phyloP scores from a whole-genome alignment of 1,140 invertebrate species.

The Halesus radiatus region DNA sequence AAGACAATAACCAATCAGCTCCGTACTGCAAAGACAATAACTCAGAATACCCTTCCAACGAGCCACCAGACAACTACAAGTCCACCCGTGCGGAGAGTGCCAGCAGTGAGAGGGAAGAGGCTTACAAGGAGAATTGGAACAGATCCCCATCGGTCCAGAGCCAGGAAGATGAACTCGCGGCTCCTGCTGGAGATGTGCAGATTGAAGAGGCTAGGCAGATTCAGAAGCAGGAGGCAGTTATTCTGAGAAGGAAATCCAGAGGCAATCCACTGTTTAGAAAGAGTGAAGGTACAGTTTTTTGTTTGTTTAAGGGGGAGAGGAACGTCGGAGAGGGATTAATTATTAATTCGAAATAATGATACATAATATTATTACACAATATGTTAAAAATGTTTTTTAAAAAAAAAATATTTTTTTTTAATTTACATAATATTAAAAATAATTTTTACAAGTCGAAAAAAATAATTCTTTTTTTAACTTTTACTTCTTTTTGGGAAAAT shows the following conservation, averaged over 20 bases:
- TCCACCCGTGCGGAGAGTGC: conserved; percentile 25
- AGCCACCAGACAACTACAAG: conserved; percentile 62
- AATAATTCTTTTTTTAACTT: too few relatives aligned
- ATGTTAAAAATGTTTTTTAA: too few relatives aligned
- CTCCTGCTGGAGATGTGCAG: conserved; percentile 39
- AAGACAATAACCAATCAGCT: conserved; percentile 60
- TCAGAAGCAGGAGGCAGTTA: conserved; percentile 71
- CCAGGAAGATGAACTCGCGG: conserved; percentile 54
- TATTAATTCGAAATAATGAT: too few relatives aligned
- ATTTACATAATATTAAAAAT: too few relatives aligned
- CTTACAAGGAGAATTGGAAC: conserved; percentile 43
- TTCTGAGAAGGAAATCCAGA: conserved; percentile 75
- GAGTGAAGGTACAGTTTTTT: conserved; percentile 74
- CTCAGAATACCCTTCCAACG: conserved; percentile 55
- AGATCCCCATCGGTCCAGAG: conserved; percentile 62
- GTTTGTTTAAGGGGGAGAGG: too few relatives aligned
- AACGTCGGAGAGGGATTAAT: too few relatives aligned
- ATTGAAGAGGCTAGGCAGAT: conserved; percentile 61
- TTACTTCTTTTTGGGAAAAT: too few relatives aligned
- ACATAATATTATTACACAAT: too few relatives aligned
- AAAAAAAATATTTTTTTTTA: too few relatives aligned
- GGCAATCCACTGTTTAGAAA: conserved; percentile 78
- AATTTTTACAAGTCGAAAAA: too few relatives aligned
- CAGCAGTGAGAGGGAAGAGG: conserved; percentile 58
- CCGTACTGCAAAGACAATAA: conserved; percentile 45